Percentiles rank a stretch among this genome's conserved stretches.
These are phyloP conservation scores for Coreius guichenoti DNA, from an alignment of 2,797 vertebrate genomes.

Conservation along the genomic window DNA sequence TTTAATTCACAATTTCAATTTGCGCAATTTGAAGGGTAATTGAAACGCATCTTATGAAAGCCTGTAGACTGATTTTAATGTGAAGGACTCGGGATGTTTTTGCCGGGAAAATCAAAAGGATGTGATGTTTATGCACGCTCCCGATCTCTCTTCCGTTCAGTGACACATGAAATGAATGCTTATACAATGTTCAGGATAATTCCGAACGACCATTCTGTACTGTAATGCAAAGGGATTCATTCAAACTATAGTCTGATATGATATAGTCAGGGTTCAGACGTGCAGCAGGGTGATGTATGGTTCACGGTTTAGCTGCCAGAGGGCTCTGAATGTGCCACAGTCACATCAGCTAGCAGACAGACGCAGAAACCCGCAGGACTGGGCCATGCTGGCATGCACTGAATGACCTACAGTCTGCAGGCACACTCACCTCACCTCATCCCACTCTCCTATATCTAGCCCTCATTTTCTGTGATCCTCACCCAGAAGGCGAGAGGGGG, in stretches of 20 bases:
- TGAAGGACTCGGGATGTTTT: background rate
- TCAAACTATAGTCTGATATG: background rate
- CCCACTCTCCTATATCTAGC: slow-evolving; percentile 3
- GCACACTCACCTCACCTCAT: slow-evolving; percentile 12
- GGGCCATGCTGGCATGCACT: slow-evolving; percentile 67
- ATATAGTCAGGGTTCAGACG: slow-evolving; percentile 21
- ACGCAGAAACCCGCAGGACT: slow-evolving; percentile 62
- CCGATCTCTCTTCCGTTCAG: background rate
- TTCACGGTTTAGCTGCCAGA: slow-evolving; percentile 23
- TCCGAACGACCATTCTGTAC: background rate
- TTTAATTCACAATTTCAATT: no score
- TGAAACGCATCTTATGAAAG: no score
- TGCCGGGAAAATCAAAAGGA: background rate
- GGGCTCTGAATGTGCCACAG: slow-evolving; percentile 65
- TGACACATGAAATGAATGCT: background rate
- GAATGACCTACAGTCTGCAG: slow-evolving; percentile 78
- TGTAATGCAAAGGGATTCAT: background rate
- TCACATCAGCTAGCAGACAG: slow-evolving; percentile 68
- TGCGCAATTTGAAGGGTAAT: no score
- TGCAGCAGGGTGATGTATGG: slow-evolving; percentile 32
- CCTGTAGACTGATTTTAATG: background rate
- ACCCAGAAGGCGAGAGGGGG: slow-evolving; percentile 11
- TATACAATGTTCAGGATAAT: background rate
- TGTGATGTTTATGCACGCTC: background rate
- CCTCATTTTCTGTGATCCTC: slow-evolving; percentile 21